A percentile compares a stretch with the other conserved stretches of the same genome.
These are phyloP conservation scores for Sinocyclocheilus rhinocerous DNA, from an alignment of 2,113 vertebrate species.

Conservation along the genomic window DNA sequence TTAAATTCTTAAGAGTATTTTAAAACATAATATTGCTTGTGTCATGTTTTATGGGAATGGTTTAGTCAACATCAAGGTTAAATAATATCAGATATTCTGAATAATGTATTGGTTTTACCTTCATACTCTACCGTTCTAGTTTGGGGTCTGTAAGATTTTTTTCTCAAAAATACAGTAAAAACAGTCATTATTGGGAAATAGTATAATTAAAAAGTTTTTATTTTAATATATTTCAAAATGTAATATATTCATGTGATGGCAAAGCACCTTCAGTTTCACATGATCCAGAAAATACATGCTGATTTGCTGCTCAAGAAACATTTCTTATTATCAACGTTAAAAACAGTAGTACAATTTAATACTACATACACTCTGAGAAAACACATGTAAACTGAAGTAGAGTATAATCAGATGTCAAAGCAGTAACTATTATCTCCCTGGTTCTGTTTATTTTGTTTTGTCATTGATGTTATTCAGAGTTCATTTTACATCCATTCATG, in stretches of 20 bases:
- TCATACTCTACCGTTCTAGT: not conserved
- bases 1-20: not conserved
- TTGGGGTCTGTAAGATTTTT: not conserved
- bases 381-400: not conserved
- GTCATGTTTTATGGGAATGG: not conserved
- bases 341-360: not conserved
- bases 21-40: not conserved
- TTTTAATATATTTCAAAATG: not conserved
- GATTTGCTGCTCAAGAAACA: not conserved
- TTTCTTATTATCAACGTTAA: not conserved
- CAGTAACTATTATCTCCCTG: not conserved
- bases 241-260: not conserved
- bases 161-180: not conserved
- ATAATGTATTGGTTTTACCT: not conserved
- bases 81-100: not conserved
- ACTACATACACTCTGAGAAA: not conserved
- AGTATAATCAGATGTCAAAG: not conserved
- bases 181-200: not conserved
- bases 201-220: not conserved
- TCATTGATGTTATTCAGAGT: not conserved
- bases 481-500: constrained; percentile 26
- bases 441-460: not conserved
- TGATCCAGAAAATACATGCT: not conserved
- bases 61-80: not conserved
- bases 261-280: not conserved